Percentiles rank a stretch among this genome's conserved stretches.
Evolutionary conservation across 2,797 vertebrate species (phyloP).

Genomic region (Enteromius afrohamiltoni): DNA sequence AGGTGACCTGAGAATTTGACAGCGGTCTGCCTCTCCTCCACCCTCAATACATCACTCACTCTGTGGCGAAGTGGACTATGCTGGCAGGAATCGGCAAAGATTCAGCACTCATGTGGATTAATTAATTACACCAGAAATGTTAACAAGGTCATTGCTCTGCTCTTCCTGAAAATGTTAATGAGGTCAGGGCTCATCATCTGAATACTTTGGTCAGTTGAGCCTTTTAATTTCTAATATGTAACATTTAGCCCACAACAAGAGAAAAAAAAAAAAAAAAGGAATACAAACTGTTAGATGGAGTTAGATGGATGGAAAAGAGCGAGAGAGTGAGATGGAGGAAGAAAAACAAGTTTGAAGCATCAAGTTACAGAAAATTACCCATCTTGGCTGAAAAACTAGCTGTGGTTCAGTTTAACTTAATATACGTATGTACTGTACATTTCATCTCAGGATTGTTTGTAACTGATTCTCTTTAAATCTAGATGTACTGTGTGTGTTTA

Average conservation of each 20-base stretch:
- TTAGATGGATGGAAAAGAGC: background rate
- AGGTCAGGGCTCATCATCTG: conserved; percentile 67
- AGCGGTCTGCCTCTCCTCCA: conserved; percentile 50
- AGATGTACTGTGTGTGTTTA: background rate
- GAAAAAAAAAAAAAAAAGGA: background rate
- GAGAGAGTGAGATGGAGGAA: background rate
- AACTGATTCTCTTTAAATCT: background rate
- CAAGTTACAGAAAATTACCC: conserved; percentile 25
- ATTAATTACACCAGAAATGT: conserved; percentile 79
- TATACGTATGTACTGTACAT: conserved; percentile 9
- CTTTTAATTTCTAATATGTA: conserved; percentile 48
- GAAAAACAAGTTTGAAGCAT: conserved; percentile 18
- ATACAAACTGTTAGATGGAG: background rate
- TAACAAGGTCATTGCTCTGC: conserved; percentile 72
- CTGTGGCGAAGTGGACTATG: conserved; percentile 44
- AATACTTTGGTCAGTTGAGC: conserved; percentile 60
- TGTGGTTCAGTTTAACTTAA: conserved; percentile 19
- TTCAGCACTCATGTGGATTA: conserved; percentile 74
- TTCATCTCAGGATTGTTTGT: conserved; percentile 20
- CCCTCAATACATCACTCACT: conserved; percentile 61
- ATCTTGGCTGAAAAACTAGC: conserved; percentile 13
- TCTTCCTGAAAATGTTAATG: conserved; percentile 67
- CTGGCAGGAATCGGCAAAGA: conserved; percentile 54
- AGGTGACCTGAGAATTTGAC: conserved; percentile 69
- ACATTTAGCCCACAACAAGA: conserved; percentile 27